Percentiles rank a stretch among this genome's conserved stretches.
Conservation (phyloP, 2,113 vertebrate species). For the Picathartes gymnocephalus region DNA sequence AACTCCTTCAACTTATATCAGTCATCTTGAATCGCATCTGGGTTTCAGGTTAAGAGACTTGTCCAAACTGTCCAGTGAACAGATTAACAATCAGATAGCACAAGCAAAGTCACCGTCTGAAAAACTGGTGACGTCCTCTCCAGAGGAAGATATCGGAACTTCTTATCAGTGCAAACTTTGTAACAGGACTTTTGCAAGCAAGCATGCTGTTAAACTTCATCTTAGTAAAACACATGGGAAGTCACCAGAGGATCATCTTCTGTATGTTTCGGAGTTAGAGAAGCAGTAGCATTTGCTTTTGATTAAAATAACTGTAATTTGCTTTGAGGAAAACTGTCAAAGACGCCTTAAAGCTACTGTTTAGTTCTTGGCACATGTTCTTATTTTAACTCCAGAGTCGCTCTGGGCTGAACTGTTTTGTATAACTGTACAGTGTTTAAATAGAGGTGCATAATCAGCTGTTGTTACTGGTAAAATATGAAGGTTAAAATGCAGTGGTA, state of each 20-base stretch:
- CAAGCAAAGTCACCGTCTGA: conserved; percentile 94
- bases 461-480: conserved; percentile 88
- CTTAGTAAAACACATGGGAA: conserved; percentile 99
- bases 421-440: conserved; percentile 87
- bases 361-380: conserved; percentile 91
- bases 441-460: conserved; percentile 84
- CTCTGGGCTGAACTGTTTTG: conserved; percentile 81
- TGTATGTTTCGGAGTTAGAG: conserved; percentile 94
- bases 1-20: conserved; percentile 96
- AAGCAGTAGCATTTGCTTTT: conserved; percentile 90
- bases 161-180: conserved; percentile 97
- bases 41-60: conserved; percentile 96
- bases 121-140: conserved; percentile 88
- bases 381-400: conserved; percentile 81
- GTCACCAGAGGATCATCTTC: conserved; percentile 97
- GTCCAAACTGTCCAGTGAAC: conserved; percentile 93
- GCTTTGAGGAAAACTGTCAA: conserved; percentile 84
- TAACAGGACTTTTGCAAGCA: conserved; percentile 99
- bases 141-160: conserved; percentile 86
- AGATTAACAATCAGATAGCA: conserved; percentile 90
- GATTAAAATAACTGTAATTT: conserved; percentile 62
- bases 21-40: conserved; percentile 96
- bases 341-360: conserved; percentile 90
- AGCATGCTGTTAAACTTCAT: conserved; percentile 98
- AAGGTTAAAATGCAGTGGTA: conserved; percentile 91